These are phyloP conservation scores for Chaetodon trifascialis DNA, from an alignment of 2,113 vertebrate species.

Conservation along the genomic window DNA sequence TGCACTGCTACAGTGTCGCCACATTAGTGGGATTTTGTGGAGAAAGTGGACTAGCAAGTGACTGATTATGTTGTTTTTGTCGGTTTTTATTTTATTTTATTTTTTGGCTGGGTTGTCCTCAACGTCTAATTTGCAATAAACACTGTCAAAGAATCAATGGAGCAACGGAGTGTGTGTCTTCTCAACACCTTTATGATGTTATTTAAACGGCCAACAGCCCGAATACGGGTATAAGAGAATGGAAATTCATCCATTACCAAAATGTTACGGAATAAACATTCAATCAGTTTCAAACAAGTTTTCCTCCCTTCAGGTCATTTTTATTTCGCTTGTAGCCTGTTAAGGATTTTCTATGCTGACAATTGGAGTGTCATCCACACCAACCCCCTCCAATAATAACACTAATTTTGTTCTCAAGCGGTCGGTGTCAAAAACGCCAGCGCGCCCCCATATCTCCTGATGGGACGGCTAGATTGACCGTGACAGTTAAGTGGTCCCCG, in stretches of 20 bases:
- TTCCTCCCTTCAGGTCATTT: neutral
- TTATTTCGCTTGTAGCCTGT: constrained; percentile 17
- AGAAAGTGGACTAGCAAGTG: constrained; percentile 34
- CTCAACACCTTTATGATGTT: constrained; percentile 11
- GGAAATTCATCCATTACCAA: neutral
- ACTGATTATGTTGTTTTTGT: constrained; percentile 26
- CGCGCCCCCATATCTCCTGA: constrained; percentile 71
- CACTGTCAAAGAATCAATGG: constrained; percentile 68
- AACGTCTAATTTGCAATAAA: constrained; percentile 84
- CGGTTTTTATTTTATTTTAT: neutral
- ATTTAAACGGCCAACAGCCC: neutral
- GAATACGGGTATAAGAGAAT: neutral
- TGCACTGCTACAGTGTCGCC: constrained; percentile 48
- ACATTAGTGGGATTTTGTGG: constrained; percentile 29
- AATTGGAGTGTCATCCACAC: constrained; percentile 4
- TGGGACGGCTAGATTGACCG: constrained; percentile 87
- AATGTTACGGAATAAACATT: constrained; percentile 16
- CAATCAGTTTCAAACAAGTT: neutral
- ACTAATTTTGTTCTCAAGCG: constrained; percentile 74
- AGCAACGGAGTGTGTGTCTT: constrained; percentile 38
- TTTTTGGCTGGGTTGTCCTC: constrained; percentile 64
- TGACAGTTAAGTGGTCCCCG: constrained; percentile 94
- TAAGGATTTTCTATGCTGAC: constrained; percentile 22
- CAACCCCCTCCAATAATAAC: constrained; percentile 50
- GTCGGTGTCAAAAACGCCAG: constrained; percentile 73